These are phyloP conservation scores for Rhabdomys dilectus DNA, from an alignment of 2,113 vertebrate genomes.

Conservation along the genomic window DNA sequence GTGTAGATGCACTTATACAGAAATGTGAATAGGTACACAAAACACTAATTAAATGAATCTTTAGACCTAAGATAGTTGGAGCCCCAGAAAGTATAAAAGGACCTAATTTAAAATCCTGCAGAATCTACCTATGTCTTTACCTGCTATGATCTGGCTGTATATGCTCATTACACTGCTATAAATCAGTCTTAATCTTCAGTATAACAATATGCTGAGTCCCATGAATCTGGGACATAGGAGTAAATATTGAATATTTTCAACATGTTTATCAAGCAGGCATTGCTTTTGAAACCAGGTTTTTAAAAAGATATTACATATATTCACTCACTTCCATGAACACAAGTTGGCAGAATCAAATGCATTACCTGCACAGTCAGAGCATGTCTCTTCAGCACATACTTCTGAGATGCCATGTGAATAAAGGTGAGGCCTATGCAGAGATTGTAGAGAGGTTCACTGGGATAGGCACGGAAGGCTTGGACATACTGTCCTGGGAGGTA, in stretches of 20 bases:
- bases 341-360: not conserved
- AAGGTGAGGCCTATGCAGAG: slow-evolving; percentile 97
- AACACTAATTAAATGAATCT: not conserved
- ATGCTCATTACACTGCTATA: not conserved
- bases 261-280: not conserved
- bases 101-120: not conserved
- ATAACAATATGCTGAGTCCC: not conserved
- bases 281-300: not conserved
- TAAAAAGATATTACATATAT: not conserved
- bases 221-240: not conserved
- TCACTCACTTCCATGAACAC: not conserved
- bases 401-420: slow-evolving; percentile 99
- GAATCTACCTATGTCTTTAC: not conserved
- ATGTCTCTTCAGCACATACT: slow-evolving; percentile 95
- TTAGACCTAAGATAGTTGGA: not conserved
- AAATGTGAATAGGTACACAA: not conserved
- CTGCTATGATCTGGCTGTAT: not conserved
- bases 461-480: slow-evolving; percentile 93
- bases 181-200: not conserved
- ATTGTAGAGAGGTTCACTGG: slow-evolving; percentile 92
- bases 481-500: slow-evolving; percentile 94
- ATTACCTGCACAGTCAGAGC: slow-evolving; percentile 95
- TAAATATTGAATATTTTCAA: not conserved
- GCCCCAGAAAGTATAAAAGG: not conserved
- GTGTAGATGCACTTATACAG: not conserved